Conservation (phyloP, 23 tunicate genomes). For the Styela clava region DNA sequence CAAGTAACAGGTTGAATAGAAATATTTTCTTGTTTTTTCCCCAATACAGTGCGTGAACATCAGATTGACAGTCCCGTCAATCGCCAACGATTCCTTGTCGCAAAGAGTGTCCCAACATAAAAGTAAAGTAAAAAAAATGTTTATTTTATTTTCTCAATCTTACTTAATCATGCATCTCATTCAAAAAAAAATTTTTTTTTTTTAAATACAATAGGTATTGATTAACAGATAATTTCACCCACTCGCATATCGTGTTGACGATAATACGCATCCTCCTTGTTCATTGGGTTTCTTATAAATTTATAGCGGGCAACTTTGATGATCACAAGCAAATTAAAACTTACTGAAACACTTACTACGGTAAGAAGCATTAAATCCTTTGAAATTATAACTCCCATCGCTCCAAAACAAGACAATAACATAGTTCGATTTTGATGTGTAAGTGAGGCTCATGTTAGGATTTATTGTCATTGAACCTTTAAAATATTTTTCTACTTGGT, state of each 20-base stretch:
- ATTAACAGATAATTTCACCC: too few relatives aligned
- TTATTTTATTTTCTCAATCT: too few relatives aligned
- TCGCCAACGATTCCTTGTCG: neutral
- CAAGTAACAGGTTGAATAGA: neutral
- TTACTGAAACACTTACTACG: neutral
- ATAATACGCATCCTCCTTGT: too few relatives aligned
- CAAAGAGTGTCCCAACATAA: neutral
- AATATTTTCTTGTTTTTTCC: neutral
- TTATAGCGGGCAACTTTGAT: too few relatives aligned
- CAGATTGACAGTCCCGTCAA: neutral
- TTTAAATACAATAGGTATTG: too few relatives aligned
- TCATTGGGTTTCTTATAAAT: too few relatives aligned
- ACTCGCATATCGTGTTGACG: too few relatives aligned
- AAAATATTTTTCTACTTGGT: neutral
- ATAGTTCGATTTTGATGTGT: neutral
- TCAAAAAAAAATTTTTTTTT: too few relatives aligned
- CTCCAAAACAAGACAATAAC: neutral
- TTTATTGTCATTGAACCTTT: neutral
- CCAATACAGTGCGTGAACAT: neutral
- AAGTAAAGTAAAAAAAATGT: too few relatives aligned
- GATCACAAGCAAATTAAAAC: too few relatives aligned
- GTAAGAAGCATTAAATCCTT: neutral
- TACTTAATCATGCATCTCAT: too few relatives aligned
- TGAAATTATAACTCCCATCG: neutral
- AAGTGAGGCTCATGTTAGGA: neutral